Conservation (phyloP, 2,888 invertebrate genomes). For the Gandaritis pyraliata region DNA sequence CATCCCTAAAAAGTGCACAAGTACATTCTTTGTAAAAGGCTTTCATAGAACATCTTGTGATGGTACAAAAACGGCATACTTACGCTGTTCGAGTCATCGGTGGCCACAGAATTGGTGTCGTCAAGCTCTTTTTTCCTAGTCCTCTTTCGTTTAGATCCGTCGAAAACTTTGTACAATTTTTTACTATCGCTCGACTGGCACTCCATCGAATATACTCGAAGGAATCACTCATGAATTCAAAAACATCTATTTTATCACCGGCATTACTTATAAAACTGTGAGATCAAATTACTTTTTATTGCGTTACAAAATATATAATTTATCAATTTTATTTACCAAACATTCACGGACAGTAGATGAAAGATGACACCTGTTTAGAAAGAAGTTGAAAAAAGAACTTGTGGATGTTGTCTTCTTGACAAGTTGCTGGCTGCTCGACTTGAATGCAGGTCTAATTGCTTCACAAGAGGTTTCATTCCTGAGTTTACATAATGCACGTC, state of each 20-base stretch:
- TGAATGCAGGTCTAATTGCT: not conserved
- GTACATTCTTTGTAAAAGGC: not conserved
- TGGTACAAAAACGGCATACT: conserved; percentile 48
- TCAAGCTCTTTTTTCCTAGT: conserved; percentile 64
- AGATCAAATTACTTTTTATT: conserved; percentile 42
- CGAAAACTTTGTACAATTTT: conserved; percentile 75
- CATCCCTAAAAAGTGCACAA: conserved; percentile 47
- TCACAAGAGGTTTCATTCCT: conserved; percentile 2
- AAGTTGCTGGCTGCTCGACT: conserved; percentile 48
- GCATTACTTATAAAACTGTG: conserved; percentile 48
- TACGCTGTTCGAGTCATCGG: conserved; percentile 71
- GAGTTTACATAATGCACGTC: not conserved
- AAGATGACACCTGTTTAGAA: conserved; percentile 52
- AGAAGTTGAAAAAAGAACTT: conserved; percentile 68
- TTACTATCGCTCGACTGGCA: conserved; percentile 75
- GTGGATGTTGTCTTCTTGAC: conserved; percentile 48
- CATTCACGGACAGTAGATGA: conserved; percentile 54
- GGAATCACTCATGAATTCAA: conserved; percentile 53
- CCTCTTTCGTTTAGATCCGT: conserved; percentile 66
- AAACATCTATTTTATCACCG: conserved; percentile 51
- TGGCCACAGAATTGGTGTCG: conserved; percentile 62
- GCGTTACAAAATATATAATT: conserved; percentile 52
- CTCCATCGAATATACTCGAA: conserved; percentile 68
- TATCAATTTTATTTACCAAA: conserved; percentile 63
- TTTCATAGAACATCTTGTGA: not conserved